phyloP scores from a whole-genome alignment of 2,797 vertebrate species.

The Tolypeutes matacus region DNA sequence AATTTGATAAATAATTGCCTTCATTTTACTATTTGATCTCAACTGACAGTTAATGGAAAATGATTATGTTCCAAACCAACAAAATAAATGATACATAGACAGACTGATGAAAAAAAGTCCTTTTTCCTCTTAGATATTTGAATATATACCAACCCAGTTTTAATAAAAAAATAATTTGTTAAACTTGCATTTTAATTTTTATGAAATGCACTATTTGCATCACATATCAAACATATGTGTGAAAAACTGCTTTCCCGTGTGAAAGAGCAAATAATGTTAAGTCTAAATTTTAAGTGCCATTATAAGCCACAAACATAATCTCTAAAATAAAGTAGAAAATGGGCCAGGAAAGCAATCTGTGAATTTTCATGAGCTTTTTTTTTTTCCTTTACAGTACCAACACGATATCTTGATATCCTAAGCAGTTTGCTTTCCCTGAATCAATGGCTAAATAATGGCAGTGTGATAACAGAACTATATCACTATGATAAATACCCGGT shows the following conservation, averaged over 20 bases:
- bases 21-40: not conserved
- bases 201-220: slow-evolving; percentile 34
- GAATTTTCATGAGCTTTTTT: slow-evolving; percentile 70
- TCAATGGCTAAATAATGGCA: slow-evolving; percentile 72
- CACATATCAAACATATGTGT: slow-evolving; percentile 42
- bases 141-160: not conserved
- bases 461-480: slow-evolving; percentile 78
- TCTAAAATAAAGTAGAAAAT: slow-evolving; percentile 69
- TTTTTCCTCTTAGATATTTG: not conserved
- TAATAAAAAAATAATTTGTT: not conserved
- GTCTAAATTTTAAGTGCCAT: slow-evolving; percentile 72
- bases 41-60: not conserved
- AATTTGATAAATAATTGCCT: not conserved
- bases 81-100: not conserved
- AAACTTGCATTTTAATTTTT: not conserved
- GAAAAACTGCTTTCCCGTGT: slow-evolving; percentile 73
- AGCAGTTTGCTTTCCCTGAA: slow-evolving; percentile 70
- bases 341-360: slow-evolving; percentile 71
- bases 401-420: slow-evolving; percentile 57
- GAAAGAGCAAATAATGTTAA: slow-evolving; percentile 69
- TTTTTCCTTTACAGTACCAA: not conserved
- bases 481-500: slow-evolving; percentile 77
- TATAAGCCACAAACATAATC: slow-evolving; percentile 73
- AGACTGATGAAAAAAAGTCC: not conserved
- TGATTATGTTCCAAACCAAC: not conserved